Conservation (phyloP, 2,888 invertebrate species). For the Dusona sp. region DNA sequence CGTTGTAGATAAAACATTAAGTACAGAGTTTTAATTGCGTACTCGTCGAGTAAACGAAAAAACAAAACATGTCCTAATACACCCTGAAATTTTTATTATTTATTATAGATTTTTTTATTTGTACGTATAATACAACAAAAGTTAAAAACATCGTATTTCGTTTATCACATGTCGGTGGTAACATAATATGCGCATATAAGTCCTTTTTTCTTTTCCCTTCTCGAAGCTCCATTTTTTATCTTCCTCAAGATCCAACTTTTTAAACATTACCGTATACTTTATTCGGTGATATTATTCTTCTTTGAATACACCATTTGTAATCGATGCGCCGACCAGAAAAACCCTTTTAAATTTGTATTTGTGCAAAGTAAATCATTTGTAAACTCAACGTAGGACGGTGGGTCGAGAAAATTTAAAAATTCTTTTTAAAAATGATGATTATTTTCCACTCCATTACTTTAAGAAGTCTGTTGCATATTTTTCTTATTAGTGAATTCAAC, state of each 20-base stretch:
- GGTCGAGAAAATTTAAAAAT: conserved; percentile 1
- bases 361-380: background rate
- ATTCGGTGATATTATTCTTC: background rate
- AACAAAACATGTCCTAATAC: conserved; percentile 7
- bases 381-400: background rate
- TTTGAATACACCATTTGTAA: no score
- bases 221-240: background rate
- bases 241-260: background rate
- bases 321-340: no score
- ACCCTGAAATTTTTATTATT: conserved; percentile 47
- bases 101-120: conserved; percentile 56
- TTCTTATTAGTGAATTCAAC: no score
- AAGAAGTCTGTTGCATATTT: no score
- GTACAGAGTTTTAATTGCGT: no score
- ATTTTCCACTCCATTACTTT: no score
- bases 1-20: no score
- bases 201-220: conserved; percentile 12
- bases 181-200: conserved; percentile 50
- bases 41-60: background rate
- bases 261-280: background rate
- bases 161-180: conserved; percentile 62
- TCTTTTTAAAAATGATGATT: background rate
- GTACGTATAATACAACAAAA: conserved; percentile 60
- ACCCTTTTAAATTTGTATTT: background rate
- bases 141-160: conserved; percentile 57